Evolutionary conservation across 2,888 invertebrate genomes (phyloP), one percentile per base, ranked within the genome.

Genomic region (Limenitis camilla): DNA sequence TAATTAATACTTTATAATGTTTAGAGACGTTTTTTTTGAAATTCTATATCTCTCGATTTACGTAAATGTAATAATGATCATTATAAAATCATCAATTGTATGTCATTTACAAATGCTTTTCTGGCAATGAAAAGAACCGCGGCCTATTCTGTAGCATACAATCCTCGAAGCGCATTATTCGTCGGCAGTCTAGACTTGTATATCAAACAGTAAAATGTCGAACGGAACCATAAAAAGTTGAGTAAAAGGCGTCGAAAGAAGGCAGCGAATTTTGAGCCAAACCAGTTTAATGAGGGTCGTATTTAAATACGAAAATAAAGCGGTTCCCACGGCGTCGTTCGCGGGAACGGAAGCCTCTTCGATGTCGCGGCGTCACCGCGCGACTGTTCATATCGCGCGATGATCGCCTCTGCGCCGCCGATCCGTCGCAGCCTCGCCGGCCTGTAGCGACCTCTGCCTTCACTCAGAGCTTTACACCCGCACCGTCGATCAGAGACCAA

Each of bases 211-310:
- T 80, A 79, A 74, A 83, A 85, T 82, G 81, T 86, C 81, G 84
- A 85, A 84, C 84, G 83, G 86, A 85, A 81, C 83, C 76, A 85
- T 82, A 86, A 86, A 86, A 86, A 84, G 81, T 81, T 78, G 83
- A 85, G 87, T 84, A 85, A 86, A 86, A 87, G 85, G 85, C 86
- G 86, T 81, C 85, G 85, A 86, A 86, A 85, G 84, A 78, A 85
- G 86, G 86, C 87, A 85, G 86, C 85, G 78, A 86, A 86, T 87
- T 84, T 87, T 85, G 80, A 85, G 75, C 75, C 73, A 80, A 87
- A 87, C 87, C 85, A 74, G 87, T 87, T 87, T 87, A 86, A 86
- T 87, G 87, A 83, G 87, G 87, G 85, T 85, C 87, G 84, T 78
- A 87, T 87, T 86, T 84, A 83, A 85, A 87, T 86, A 84, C 74